Evolutionary conservation across 2,888 invertebrate species (phyloP), one percentile per base, ranked within the genome.

Genomic region (Drosophila histrio): DNA sequence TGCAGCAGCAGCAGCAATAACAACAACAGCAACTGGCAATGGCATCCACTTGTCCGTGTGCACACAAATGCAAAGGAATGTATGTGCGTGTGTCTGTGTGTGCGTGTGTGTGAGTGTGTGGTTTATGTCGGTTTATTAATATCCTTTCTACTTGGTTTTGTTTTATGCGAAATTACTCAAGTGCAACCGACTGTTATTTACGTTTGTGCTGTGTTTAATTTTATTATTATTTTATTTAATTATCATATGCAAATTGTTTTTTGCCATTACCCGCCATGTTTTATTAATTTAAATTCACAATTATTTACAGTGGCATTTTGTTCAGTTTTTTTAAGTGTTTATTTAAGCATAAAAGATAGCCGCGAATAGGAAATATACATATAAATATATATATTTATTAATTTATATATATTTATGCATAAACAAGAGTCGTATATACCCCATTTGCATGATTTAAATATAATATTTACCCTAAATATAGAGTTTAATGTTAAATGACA

Each of bases 81-180:
- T 8, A n/a, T 62, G 53, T 39, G 7, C 30, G 41, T n/a, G 9
- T 52, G 38, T 52, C n/a, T 63, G 56, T 64, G 53, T 36, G 28
- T 32, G 36, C 30, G 36, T 39, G 30, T 60, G 49, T 65, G 70
- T 62, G 66, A 52, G 50, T 53, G 65, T 62, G 76, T 50, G 84
- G 70, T 65, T 86, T 83, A 71, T 77, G 87, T 73, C 84, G 85
- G 88, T 88, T 89, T 88, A 89, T 88, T 88, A 89, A 88, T 89
- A 88, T 88, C 89, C 87, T 88, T 88, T 85, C 84, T 79, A 77
- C 78, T 80, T 84, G 84, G 81, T 69, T 79, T 87, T 84, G 87
- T 87, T 84, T 84, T 87, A 84, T 84, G 79, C 70, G 84, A 84
- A 79, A 85, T 88, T 79, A 88, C 77, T 89, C 88, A 89, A 88